Evolutionary conservation across 2,113 vertebrate species (phyloP), one percentile per base, ranked within the genome.

Genomic region (Barbus barbus): DNA sequence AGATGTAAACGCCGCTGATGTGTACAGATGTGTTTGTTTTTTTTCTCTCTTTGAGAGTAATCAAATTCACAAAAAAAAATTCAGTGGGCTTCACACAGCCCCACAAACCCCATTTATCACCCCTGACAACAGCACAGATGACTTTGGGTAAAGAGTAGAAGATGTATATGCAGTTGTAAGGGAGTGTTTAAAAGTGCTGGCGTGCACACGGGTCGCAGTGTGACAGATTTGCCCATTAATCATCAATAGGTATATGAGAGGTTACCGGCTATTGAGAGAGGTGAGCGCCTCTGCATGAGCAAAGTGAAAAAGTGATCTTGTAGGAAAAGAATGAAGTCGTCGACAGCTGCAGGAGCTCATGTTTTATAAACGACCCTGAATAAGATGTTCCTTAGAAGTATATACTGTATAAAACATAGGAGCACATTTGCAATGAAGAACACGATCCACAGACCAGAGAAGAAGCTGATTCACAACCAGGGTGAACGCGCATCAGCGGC

Each of bases 61-160:
- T 92, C 92, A 91, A 88, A 92, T 91, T 89, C 86, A 78, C 86
- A n/a, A n/a, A n/a, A n/a, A 90, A 87, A 92, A 90, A 91, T 90
- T 78, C 90, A 87, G 87, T 81, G 56, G 80, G 81, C 85, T 86
- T 86, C 86, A 90, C 86, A 87, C 63, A 86, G 84, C 69, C 72
- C 26, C 82, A 87, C 33, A 84, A 90, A 89, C 86, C 84, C 89
- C 89, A 93, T 93, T 94, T 87, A 93, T 93, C 91, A 93, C 90
- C 85, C 89, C 87, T 91, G 91, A 93, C 90, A 93, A 83, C 88
- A 85, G 84, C 88, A 88, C 88, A 91, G 91, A 91, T 92, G 87
- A 93, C 91, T 91, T 86, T 88, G 88, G 90, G 87, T 93, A 91
- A 93, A 92, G 87, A 92, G 90, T 85, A 88, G 83, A 83, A 90